Evolutionary conservation across 2,888 invertebrate genomes (phyloP), one percentile per base, ranked within the genome.

Genomic region (Ischnura elegans): DNA sequence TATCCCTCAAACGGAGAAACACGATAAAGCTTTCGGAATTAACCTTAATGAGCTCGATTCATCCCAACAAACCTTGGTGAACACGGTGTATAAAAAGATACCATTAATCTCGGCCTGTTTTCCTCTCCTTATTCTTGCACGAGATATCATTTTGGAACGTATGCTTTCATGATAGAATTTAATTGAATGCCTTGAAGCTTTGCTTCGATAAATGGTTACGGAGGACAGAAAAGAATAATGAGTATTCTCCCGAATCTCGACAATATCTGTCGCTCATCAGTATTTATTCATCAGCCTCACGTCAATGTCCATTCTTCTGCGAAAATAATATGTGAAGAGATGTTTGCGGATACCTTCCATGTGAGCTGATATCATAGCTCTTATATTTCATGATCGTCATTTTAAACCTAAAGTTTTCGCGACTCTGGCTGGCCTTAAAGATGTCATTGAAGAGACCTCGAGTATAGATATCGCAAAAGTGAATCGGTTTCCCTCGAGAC

Each of bases 211-310:
- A 51, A 51, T 19, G 51, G 51, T 51, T 19, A 51, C 4, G 19
- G 13, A 19, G 51, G 19, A 51, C n/a, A n/a, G n/a, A n/a, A n/a
- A n/a, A n/a, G n/a, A n/a, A n/a, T n/a, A n/a, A n/a, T n/a, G n/a
- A n/a, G n/a, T 1, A 61, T 61, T 61, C n/a, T n/a, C n/a, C 3
- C n/a, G n/a, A 61, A n/a, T 4, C n/a, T 6, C 61, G 21, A n/a
- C 61, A 61, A 61, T 61, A 61, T 19, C 61, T 61, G 61, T 25
- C 61, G n/a, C 61, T 61, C 61, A 61, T 61, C 61, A 61, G n/a
- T 61, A 61, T 61, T 61, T n/a, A 61, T 61, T n/a, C n/a, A n/a
- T 61, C 61, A 61, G 61, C 5, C n/a, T 61, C 61, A 61, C n/a
- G 61, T 61, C 61, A 61, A 61, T 61, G 61, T 19, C 61, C n/a